Evolutionary conservation across 2,797 vertebrate genomes (phyloP).

Genomic region (Crypturellus tataupa): DNA sequence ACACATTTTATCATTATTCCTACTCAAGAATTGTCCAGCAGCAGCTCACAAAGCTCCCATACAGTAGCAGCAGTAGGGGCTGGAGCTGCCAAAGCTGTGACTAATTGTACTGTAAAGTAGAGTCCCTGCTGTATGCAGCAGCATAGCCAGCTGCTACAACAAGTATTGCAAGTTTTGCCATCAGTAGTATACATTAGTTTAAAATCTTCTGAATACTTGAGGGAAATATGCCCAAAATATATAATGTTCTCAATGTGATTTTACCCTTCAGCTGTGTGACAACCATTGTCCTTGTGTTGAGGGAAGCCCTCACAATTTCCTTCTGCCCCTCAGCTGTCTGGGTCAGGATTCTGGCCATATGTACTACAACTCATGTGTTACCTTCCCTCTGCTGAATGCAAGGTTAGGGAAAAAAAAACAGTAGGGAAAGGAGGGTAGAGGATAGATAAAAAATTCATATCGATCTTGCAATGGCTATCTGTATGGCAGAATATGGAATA

Average conservation of each 20-base stretch:
- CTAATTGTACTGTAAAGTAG: not conserved
- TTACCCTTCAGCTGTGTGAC: not conserved
- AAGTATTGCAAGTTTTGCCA: not conserved
- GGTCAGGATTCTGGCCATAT: not conserved
- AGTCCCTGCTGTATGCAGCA: not conserved
- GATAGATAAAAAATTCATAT: not conserved
- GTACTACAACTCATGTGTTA: not conserved
- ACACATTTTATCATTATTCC: slow-evolving; percentile 14
- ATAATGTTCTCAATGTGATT: not conserved
- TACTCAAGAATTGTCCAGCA: not conserved
- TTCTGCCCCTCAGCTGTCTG: not conserved
- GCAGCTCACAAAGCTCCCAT: not conserved
- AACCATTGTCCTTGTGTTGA: not conserved
- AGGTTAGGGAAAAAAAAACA: not conserved
- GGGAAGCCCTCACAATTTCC: not conserved
- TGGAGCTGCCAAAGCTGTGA: not conserved
- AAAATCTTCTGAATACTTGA: not conserved
- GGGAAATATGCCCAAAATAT: not conserved
- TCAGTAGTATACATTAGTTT: not conserved
- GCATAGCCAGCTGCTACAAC: fast-evolving
- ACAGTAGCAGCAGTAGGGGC: not conserved
- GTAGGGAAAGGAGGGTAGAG: not conserved
- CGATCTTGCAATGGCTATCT: not conserved
- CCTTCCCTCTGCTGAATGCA: not conserved
- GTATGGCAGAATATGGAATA: not conserved